These are phyloP conservation scores for Nasonovia ribisnigri DNA, from an alignment of 2,888 invertebrate genomes.

Conservation along the genomic window DNA sequence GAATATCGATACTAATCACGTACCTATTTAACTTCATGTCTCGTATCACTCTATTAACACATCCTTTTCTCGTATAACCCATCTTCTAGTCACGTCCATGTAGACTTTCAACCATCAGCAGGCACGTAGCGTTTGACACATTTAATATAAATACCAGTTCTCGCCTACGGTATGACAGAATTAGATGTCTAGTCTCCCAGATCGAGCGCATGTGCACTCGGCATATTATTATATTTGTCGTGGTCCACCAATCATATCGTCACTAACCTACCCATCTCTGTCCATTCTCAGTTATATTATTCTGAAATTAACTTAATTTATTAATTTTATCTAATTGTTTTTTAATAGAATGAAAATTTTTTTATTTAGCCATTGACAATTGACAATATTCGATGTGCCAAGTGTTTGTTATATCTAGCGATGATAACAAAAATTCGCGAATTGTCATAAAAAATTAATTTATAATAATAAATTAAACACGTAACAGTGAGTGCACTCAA, in stretches of 20 bases:
- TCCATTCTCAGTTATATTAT: background rate
- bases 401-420: background rate
- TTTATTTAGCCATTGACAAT: background rate
- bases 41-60: background rate
- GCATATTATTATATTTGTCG: background rate
- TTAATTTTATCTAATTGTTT: background rate
- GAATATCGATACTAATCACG: background rate
- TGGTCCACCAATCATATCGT: background rate
- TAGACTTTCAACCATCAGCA: background rate
- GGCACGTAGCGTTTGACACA: background rate
- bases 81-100: background rate
- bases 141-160: background rate
- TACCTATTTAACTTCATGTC: background rate
- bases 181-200: background rate
- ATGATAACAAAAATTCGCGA: background rate
- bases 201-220: background rate
- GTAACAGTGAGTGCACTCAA: background rate
- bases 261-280: too few species aligned
- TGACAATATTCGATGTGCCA: background rate
- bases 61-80: background rate
- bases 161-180: background rate
- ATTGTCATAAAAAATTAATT: background rate
- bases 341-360: background rate
- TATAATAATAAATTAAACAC: background rate
- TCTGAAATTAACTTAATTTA: background rate